Evolutionary conservation across 2,888 invertebrate species (phyloP).

Genomic region (Phyllotreta cruciferae): DNA sequence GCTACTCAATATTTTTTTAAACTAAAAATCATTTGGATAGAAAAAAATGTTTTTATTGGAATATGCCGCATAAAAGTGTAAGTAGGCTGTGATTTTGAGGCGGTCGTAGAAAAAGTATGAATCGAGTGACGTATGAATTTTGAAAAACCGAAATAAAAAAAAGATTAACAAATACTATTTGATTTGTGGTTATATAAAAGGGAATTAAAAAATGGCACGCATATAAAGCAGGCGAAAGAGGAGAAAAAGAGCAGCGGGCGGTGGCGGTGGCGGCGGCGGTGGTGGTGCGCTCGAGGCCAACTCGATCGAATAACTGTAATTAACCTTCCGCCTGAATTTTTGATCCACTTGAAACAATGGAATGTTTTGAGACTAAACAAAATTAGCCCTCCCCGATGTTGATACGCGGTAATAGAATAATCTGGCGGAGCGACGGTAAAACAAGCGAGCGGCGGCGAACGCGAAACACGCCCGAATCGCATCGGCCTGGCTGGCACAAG

Average conservation of each 20-base stretch:
- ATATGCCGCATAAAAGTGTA: no score
- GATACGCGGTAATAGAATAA: conserved; percentile 76
- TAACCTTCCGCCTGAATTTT: conserved; percentile 71
- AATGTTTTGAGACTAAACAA: conserved; percentile 75
- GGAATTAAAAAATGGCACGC: neutral
- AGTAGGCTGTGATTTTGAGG: no score
- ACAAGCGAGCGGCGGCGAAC: conserved; percentile 40
- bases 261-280: no score
- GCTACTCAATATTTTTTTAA: neutral
- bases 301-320: conserved; percentile 65
- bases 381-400: conserved; percentile 68
- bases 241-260: conserved; percentile 16
- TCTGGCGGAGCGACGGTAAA: conserved; percentile 62
- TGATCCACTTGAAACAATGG: conserved; percentile 72
- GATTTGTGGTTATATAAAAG: neutral
- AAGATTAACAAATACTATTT: no score
- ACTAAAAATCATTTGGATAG: neutral
- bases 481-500: conserved; percentile 33
- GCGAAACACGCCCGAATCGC: conserved; percentile 35
- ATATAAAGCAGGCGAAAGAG: neutral
- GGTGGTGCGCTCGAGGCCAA: conserved; percentile 19
- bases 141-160: no score
- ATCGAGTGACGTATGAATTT: no score
- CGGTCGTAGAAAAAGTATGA: no score
- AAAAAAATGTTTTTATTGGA: neutral